Conservation (phyloP, 2,113 vertebrate species). For the Furnarius figulus region DNA sequence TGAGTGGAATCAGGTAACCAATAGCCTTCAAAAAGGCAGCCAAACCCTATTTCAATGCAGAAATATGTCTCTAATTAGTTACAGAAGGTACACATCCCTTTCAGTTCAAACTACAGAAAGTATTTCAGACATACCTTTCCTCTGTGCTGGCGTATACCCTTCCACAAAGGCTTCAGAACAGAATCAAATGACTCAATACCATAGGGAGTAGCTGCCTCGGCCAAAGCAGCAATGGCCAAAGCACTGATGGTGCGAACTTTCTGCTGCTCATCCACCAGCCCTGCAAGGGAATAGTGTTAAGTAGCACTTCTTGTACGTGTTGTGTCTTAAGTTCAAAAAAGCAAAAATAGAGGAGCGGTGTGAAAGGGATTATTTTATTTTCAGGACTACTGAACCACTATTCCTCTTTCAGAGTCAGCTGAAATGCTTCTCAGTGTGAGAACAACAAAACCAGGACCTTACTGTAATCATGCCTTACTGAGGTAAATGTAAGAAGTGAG, state of each 20-base stretch:
- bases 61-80: not conserved
- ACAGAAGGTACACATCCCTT: not conserved
- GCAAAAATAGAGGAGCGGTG: not conserved
- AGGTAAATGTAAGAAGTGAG: not conserved
- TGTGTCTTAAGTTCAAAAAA: rapidly evolving
- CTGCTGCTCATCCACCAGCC: constrained; percentile 98
- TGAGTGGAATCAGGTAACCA: constrained; percentile 96
- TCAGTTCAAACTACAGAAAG: not conserved
- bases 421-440: not conserved
- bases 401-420: not conserved
- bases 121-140: constrained; percentile 83
- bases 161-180: constrained; percentile 97
- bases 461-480: not conserved
- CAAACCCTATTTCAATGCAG: constrained; percentile 83
- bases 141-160: constrained; percentile 97
- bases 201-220: constrained; percentile 96
- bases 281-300: constrained; percentile 57
- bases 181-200: constrained; percentile 99
- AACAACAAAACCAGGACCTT: not conserved
- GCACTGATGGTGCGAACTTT: constrained; percentile 98
- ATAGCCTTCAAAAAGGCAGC: constrained; percentile 98
- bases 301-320: not conserved
- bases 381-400: not conserved
- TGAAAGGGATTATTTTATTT: not conserved
- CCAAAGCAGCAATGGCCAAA: constrained; percentile 95